phyloP scores from a whole-genome alignment of 2,888 invertebrate species.

The Limnephilus auricula region DNA sequence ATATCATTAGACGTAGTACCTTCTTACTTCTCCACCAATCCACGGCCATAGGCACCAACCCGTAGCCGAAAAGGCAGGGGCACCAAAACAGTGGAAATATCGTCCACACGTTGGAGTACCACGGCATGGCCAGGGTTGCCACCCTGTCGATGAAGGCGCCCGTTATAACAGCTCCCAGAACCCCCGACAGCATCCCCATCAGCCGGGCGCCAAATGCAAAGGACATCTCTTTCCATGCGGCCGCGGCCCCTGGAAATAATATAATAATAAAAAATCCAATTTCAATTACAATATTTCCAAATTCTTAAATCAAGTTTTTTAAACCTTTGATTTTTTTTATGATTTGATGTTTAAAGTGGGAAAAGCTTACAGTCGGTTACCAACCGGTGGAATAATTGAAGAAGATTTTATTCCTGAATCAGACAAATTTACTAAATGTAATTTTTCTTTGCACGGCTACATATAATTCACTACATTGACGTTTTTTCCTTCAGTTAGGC shows the following conservation, averaged over 20 bases:
- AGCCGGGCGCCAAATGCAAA: constrained; percentile 46
- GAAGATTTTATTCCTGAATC: too few species aligned
- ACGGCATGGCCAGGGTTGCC: constrained; percentile 56
- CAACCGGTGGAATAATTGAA: too few species aligned
- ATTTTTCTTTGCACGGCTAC: too few species aligned
- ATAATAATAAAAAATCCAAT: too few species aligned
- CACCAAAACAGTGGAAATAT: constrained; percentile 63
- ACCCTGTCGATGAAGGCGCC: constrained; percentile 53
- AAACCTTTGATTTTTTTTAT: too few species aligned
- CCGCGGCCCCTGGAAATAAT: constrained; percentile 42
- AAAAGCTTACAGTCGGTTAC: too few species aligned
- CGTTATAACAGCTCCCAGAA: constrained; percentile 13
- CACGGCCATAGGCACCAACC: constrained; percentile 37
- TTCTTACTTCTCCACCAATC: constrained; percentile 56
- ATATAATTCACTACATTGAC: too few species aligned
- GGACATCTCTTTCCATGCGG: constrained; percentile 49
- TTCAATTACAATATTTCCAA: too few species aligned
- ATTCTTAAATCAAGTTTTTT: too few species aligned
- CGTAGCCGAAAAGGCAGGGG: constrained; percentile 45
- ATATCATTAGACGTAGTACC: constrained; percentile 13
- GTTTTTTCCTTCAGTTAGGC: too few species aligned
- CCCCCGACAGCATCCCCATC: constrained; percentile 36
- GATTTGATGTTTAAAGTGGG: too few species aligned
- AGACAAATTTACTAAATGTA: too few species aligned
- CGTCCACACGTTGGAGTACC: constrained; percentile 60